phyloP scores from a whole-genome alignment of 2,888 invertebrate species.

The Eupelmus urozonus region DNA sequence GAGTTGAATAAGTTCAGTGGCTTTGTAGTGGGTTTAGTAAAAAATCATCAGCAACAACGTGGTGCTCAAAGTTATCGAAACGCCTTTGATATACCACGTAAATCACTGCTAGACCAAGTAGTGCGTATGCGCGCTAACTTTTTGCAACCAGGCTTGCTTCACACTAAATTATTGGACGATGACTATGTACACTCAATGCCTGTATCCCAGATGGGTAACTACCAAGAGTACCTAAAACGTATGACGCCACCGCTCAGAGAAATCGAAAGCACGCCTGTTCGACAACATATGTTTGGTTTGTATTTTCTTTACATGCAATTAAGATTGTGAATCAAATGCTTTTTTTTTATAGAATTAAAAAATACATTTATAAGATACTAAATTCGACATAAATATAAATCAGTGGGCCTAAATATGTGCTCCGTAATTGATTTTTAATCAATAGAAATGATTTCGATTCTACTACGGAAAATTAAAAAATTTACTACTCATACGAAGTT shows the following conservation, averaged over 20 bases:
- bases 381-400: no score
- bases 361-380: no score
- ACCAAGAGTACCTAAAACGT: conserved; percentile 97
- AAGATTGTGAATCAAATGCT: background rate
- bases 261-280: conserved; percentile 95
- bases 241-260: conserved; percentile 95
- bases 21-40: conserved; percentile 87
- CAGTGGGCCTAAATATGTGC: no score
- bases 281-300: conserved; percentile 97
- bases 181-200: conserved; percentile 97
- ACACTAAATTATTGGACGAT: conserved; percentile 88
- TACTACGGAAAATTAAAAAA: no score
- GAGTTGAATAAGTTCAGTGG: conserved; percentile 92
- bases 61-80: conserved; percentile 88
- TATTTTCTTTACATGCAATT: conserved; percentile 14
- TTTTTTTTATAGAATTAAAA: background rate
- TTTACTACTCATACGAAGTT: no score
- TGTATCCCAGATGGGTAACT: conserved; percentile 99
- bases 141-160: conserved; percentile 87
- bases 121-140: conserved; percentile 96
- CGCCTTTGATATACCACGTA: conserved; percentile 95
- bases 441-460: no score
- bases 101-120: conserved; percentile 93
- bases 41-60: conserved; percentile 79
- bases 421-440: no score